Conservation (phyloP, 53 echinoderm and acorn worm genomes). For the Mesocentrotus franciscanus region DNA sequence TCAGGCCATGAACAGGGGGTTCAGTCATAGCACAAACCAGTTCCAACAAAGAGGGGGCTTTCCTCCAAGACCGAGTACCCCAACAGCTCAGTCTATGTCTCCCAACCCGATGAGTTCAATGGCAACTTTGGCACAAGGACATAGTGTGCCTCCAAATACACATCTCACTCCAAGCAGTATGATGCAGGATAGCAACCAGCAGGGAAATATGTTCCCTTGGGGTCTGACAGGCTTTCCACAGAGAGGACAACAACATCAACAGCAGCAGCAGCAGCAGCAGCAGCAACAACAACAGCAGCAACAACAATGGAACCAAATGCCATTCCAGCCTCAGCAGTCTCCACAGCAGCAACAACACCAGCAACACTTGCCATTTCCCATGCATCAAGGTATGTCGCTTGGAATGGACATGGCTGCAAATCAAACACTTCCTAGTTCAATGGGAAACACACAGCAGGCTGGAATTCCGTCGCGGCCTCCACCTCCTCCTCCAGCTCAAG, state of each 20-base stretch:
- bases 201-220: conserved; percentile 57
- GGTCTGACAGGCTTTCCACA: conserved; percentile 51
- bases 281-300: conserved; percentile 46
- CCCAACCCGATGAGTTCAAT: conserved; percentile 62
- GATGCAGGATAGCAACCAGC: conserved; percentile 60
- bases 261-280: conserved; percentile 65
- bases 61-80: conserved; percentile 54
- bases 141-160: conserved; percentile 54
- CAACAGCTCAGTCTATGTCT: conserved; percentile 56
- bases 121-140: conserved; percentile 55
- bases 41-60: conserved; percentile 48
- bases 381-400: conserved; percentile 31
- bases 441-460: conserved; percentile 53
- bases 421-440: conserved; percentile 42
- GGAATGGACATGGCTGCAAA: conserved; percentile 55
- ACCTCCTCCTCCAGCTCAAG: conserved; percentile 57
- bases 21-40: background rate
- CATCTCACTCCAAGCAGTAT: conserved; percentile 46
- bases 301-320: conserved; percentile 30
- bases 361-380: conserved; percentile 32
- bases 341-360: conserved; percentile 53
- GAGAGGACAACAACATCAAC: conserved; percentile 67
- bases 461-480: conserved; percentile 50
- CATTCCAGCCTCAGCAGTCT: conserved; percentile 55
- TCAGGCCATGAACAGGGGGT: conserved; percentile 45